Conservation (phyloP, 1,140 invertebrate species). For the Bombus cullumanus region DNA sequence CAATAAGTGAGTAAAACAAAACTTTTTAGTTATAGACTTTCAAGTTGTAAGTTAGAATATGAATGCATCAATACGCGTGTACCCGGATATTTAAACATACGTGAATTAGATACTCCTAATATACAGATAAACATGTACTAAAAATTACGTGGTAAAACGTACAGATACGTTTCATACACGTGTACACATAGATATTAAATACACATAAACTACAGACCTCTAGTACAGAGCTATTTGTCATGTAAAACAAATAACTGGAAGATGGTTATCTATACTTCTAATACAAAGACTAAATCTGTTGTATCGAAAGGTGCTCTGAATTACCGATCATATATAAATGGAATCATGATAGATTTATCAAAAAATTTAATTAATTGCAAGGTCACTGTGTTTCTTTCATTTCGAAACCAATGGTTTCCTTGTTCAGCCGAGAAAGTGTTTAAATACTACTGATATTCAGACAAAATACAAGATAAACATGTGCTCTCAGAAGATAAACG, state of each 20-base stretch:
- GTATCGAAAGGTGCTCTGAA: not conserved
- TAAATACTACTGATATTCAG: not conserved
- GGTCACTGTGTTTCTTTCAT: not conserved
- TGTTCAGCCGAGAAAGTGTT: constrained; percentile 24
- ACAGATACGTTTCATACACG: not conserved
- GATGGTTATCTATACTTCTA: not conserved
- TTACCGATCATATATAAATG: not conserved
- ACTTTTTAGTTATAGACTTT: not conserved
- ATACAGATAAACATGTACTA: not conserved
- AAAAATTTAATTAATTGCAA: not conserved
- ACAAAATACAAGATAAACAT: constrained; percentile 21
- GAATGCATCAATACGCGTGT: not conserved
- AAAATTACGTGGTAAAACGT: not conserved
- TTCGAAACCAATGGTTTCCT: no score
- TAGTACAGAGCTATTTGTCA: not conserved
- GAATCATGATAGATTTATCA: no score
- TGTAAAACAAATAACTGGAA: not conserved
- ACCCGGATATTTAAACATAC: not conserved
- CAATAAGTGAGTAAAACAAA: not conserved
- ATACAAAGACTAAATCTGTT: not conserved
- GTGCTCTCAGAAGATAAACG: constrained; percentile 5
- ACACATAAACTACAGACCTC: not conserved
- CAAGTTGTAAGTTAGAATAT: not conserved
- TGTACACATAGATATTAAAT: constrained; percentile 3
- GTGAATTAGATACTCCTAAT: not conserved